These are phyloP conservation scores for Nemapogon koenigi DNA, from an alignment of 2,888 invertebrate genomes.

Conservation along the genomic window DNA sequence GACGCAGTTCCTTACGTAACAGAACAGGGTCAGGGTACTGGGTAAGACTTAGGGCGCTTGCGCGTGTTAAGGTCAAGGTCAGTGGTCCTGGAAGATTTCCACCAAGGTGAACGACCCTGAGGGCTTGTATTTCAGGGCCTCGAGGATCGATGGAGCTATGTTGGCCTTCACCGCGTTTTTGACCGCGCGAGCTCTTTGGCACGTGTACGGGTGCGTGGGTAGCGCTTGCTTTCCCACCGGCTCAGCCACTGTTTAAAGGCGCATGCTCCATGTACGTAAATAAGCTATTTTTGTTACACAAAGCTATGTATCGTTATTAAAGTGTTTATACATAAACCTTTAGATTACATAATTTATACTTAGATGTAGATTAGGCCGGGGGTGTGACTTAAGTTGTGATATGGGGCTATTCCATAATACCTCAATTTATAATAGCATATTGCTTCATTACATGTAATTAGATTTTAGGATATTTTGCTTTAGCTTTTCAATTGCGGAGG, in stretches of 20 bases:
- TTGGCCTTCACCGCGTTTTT: constrained; percentile 43
- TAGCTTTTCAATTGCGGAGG: too few relatives aligned
- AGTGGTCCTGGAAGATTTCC: constrained; percentile 57
- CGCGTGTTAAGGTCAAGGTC: constrained; percentile 60
- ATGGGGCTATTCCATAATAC: too few relatives aligned
- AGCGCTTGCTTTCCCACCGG: too few relatives aligned
- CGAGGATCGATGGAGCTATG: constrained; percentile 31
- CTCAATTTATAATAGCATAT: too few relatives aligned
- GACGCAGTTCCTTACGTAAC: constrained; percentile 37
- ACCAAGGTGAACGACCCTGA: constrained; percentile 45
- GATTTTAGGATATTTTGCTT: too few relatives aligned
- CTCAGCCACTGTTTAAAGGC: too few relatives aligned
- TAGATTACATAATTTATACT: too few relatives aligned
- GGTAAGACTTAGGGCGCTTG: constrained; percentile 49
- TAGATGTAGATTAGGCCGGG: too few relatives aligned
- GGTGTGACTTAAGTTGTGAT: too few relatives aligned
- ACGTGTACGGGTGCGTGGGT: constrained; percentile 46
- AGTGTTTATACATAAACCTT: too few relatives aligned
- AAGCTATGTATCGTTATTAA: too few relatives aligned
- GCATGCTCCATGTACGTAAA: constrained; percentile 6
- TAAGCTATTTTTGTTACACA: constrained; percentile 8
- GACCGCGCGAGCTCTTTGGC: constrained; percentile 30
- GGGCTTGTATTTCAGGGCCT: constrained; percentile 45
- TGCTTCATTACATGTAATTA: too few relatives aligned
- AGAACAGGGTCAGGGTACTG: constrained; percentile 58